Evolutionary conservation across 2,888 invertebrate genomes (phyloP), one percentile per base, ranked within the genome.

Genomic region (Nemapogon koenigi): DNA sequence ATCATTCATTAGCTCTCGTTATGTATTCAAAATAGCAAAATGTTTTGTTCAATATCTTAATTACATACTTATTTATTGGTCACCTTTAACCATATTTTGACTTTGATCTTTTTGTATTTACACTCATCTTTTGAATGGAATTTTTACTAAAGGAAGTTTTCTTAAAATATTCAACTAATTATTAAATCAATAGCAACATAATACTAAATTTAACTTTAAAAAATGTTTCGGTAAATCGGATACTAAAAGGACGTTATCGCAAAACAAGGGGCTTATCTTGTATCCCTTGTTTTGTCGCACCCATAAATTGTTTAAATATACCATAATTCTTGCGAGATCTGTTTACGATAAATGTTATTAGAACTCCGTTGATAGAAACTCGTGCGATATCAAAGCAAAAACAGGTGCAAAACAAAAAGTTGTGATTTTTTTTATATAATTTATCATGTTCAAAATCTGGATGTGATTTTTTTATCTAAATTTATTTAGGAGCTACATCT

Each of bases 281-380:
- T 48, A 57, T 59, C 56, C 61, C 65, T 64, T 72, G 68, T 68
- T 68, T 56, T 68, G 63, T 58, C 58, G 60, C 60, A 46, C 62
- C 71, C 51, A 73, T 78, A 73, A 70, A 72, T 76, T 72, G 59
- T 69, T 62, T 67, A 70, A 75, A 75, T 71, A 71, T 64, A 52
- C 71, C 60, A 75, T 73, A 76, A 67, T 62, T 75, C 78, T 73
- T 58, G 64, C 60, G 51, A 72, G 76, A 78, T 76, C 53, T 48
- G 46, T 43, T 32, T 41, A 43, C 49, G 76, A 78, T 76, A 73
- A 69, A 57, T 61, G 66, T n/a, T 68, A 71, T 73, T 73, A 73
- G 70, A 70, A 60, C 67, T 58, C 59, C 66, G 71, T 69, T 64
- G 75, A 71, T 63, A 68, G 57, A 56, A 58, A 56, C 57, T 53